phyloP scores from a whole-genome alignment of 2,113 vertebrate genomes.

The Megaceryle torquata region DNA sequence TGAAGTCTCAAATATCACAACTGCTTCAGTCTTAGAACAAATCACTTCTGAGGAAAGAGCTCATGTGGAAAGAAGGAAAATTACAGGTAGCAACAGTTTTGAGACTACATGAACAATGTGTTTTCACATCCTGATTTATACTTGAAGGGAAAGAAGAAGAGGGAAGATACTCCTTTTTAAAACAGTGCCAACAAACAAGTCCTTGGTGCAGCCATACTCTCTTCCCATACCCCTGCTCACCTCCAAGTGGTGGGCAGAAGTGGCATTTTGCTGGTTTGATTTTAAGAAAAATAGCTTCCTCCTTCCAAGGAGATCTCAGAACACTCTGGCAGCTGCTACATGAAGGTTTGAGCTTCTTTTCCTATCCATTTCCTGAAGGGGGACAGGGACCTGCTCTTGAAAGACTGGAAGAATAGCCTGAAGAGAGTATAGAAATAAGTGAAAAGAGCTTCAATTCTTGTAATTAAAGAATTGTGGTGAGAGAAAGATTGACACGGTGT shows the following conservation, averaged over 20 bases:
- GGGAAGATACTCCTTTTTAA: not conserved
- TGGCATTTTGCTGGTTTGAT: not conserved
- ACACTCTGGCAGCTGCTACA: not conserved
- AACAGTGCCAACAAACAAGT: not conserved
- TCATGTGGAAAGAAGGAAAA: slow-evolving; percentile 2
- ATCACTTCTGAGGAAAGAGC: not conserved
- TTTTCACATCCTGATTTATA: not conserved
- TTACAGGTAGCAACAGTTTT: not conserved
- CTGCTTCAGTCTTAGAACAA: not conserved
- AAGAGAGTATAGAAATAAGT: not conserved
- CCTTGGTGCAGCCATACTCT: not conserved
- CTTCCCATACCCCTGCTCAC: not conserved
- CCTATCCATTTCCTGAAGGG: not conserved
- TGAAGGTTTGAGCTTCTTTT: not conserved
- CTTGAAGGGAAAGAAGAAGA: not conserved
- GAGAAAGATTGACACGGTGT: not conserved
- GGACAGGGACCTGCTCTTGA: not conserved
- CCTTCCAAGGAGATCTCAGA: not conserved
- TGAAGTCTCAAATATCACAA: not conserved
- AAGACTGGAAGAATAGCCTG: not conserved
- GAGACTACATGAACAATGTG: not conserved
- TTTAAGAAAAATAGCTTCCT: not conserved
- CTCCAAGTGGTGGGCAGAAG: not conserved
- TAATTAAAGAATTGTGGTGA: slow-evolving; percentile 20
- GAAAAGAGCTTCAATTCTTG: not conserved